A percentile compares a stretch with the other conserved stretches of the same genome.
These are phyloP conservation scores for Pungitius pungitius DNA, from an alignment of 2,113 vertebrate genomes.

Conservation along the genomic window DNA sequence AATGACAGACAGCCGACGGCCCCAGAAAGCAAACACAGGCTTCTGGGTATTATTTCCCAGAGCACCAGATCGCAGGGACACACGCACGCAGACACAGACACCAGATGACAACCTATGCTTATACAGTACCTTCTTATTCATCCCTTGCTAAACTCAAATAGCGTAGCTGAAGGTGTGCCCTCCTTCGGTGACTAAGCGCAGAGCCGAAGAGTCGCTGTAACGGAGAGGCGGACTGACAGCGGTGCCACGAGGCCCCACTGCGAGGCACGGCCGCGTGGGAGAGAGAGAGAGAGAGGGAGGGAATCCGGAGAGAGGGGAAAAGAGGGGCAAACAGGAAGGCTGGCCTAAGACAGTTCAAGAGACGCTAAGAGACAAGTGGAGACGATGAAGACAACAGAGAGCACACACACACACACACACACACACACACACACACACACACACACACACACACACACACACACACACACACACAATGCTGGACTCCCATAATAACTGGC, in stretches of 20 bases:
- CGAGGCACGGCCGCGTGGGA: slow-evolving; percentile 28
- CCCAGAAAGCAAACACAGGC: slow-evolving; percentile 68
- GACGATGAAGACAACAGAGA: slow-evolving; percentile 31
- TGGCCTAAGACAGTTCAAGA: slow-evolving; percentile 52
- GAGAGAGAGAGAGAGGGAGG: no score
- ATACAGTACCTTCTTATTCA: slow-evolving; percentile 34
- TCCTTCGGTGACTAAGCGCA: slow-evolving; percentile 12
- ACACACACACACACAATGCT: slow-evolving; percentile 20
- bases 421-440: slow-evolving; percentile 26
- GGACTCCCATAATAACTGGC: slow-evolving; percentile 41
- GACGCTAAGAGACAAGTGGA: slow-evolving; percentile 40
- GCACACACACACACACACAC: slow-evolving; percentile 16
- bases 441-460: background rate
- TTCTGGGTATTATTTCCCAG: slow-evolving; percentile 61
- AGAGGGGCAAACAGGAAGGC: slow-evolving; percentile 41
- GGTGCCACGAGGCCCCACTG: slow-evolving; percentile 25
- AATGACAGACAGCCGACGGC: slow-evolving; percentile 81
- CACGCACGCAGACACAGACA: slow-evolving; percentile 29
- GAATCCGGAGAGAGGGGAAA: slow-evolving; percentile 57
- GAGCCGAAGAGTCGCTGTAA: background rate
- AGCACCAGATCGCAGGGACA: slow-evolving; percentile 44
- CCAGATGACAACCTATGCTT: slow-evolving; percentile 55
- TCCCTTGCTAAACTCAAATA: slow-evolving; percentile 36
- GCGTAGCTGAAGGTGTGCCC: slow-evolving; percentile 24
- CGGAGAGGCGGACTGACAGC: slow-evolving; percentile 42